phyloP scores from a whole-genome alignment of 2,113 vertebrate species.

The Clarias gariepinus region DNA sequence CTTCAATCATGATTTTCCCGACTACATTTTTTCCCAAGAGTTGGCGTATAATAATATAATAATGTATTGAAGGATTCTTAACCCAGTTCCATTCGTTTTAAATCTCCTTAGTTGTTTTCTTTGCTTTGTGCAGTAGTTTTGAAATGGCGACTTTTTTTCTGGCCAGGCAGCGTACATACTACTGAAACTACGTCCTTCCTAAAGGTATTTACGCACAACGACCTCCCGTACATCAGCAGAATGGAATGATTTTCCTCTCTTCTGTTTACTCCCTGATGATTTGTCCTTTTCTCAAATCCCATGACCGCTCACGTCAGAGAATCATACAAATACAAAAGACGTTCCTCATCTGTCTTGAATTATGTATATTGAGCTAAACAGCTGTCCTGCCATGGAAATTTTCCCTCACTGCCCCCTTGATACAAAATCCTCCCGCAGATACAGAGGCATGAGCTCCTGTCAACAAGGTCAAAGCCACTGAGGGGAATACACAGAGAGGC shows the following conservation, averaged over 20 bases:
- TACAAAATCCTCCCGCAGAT: constrained; percentile 4
- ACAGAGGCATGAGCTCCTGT: neutral
- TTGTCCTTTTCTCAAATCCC: neutral
- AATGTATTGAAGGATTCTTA: no score
- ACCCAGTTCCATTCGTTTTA: no score
- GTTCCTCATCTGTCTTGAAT: neutral
- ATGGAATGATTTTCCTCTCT: neutral
- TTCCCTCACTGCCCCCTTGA: neutral
- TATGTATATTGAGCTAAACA: neutral
- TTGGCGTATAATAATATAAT: no score
- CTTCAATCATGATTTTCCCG: no score
- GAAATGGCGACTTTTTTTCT: no score
- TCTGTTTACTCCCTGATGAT: constrained; percentile 18
- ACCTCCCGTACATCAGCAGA: neutral
- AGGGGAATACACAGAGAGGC: neutral
- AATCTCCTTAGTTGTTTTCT: no score
- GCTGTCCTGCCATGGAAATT: constrained; percentile 25
- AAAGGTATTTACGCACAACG: neutral
- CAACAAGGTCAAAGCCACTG: neutral
- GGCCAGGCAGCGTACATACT: no score
- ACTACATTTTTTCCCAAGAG: no score
- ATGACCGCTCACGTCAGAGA: constrained; percentile 5
- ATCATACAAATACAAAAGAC: constrained; percentile 1
- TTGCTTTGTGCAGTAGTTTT: no score
- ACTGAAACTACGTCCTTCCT: neutral